Percentiles rank a stretch among this genome's conserved stretches.
Conservation (phyloP, 2,113 vertebrate species). For the Nycticryphes semicollaris region DNA sequence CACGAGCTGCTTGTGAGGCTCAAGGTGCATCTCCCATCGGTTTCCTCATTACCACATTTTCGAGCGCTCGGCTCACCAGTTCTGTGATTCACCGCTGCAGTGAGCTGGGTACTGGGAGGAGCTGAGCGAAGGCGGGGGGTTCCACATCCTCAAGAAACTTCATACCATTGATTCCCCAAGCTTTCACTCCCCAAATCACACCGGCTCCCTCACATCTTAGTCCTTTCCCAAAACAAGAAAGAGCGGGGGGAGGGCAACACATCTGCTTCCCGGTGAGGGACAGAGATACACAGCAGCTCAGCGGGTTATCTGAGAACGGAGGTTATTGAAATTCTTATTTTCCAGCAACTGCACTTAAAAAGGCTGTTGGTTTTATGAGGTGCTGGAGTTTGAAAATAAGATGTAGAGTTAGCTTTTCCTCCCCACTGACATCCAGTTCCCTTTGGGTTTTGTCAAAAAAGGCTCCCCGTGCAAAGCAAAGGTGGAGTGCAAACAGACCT, state of each 20-base stretch:
- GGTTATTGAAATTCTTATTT: conserved; percentile 41
- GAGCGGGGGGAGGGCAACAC: neutral
- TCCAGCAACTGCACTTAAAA: conserved; percentile 4
- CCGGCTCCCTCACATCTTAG: neutral
- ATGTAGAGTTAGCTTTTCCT: neutral
- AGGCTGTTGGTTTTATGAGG: neutral
- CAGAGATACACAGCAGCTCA: neutral
- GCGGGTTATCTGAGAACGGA: neutral
- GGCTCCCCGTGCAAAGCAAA: neutral
- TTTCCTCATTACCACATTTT: neutral
- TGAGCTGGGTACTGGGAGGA: neutral
- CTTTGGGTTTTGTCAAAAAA: neutral
- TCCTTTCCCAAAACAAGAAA: neutral
- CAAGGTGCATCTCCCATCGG: neutral
- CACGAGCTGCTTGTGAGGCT: neutral
- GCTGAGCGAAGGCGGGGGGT: neutral
- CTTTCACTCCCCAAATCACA: neutral
- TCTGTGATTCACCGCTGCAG: neutral
- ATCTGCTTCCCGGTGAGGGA: neutral
- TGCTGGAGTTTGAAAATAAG: conserved; percentile 17
- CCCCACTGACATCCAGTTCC: neutral
- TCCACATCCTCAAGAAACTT: neutral
- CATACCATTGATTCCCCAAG: neutral
- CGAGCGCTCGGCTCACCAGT: rapidly evolving
- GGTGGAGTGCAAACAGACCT: neutral